These are phyloP conservation scores for Mionectes olivaceus DNA, from an alignment of 2,797 vertebrate species.

Conservation along the genomic window DNA sequence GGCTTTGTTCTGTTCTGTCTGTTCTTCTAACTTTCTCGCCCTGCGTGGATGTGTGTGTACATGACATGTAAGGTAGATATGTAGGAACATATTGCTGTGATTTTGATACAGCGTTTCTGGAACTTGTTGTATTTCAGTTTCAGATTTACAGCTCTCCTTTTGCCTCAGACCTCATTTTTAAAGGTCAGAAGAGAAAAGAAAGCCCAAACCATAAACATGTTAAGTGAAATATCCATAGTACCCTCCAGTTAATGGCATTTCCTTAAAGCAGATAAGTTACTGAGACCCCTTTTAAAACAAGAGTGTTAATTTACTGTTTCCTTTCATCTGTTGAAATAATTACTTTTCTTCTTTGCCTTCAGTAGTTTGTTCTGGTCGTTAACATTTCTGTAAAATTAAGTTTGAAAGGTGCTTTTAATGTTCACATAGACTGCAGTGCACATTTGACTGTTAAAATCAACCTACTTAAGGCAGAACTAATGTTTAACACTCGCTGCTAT, in stretches of 20 bases:
- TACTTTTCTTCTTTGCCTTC: slow-evolving; percentile 76
- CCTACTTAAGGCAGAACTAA: slow-evolving; percentile 80
- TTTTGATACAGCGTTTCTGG: slow-evolving; percentile 42
- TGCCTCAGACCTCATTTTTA: slow-evolving; percentile 28
- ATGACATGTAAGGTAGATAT: not conserved
- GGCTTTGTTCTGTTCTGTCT: not conserved
- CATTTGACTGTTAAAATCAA: slow-evolving; percentile 74
- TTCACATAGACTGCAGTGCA: slow-evolving; percentile 73
- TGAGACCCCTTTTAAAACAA: slow-evolving; percentile 48
- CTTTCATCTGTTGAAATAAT: slow-evolving; percentile 85
- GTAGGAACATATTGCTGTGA: not conserved
- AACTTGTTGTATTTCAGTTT: slow-evolving; percentile 24
- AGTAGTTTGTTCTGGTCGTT: slow-evolving; percentile 81
- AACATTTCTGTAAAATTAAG: slow-evolving; percentile 84
- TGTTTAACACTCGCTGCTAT: slow-evolving; percentile 76
- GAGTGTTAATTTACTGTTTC: slow-evolving; percentile 81
- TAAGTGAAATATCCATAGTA: slow-evolving; percentile 46
- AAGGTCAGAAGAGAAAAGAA: slow-evolving; percentile 45
- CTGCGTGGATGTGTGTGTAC: not conserved
- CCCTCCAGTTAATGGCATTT: slow-evolving; percentile 62
- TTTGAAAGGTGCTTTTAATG: slow-evolving; percentile 83
- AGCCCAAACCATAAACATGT: slow-evolving; percentile 23
- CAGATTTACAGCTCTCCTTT: slow-evolving; percentile 40
- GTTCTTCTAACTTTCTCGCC: not conserved
- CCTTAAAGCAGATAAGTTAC: slow-evolving; percentile 66